These are phyloP conservation scores for Andrena bucephala DNA, from an alignment of 2,888 invertebrate genomes.

Conservation along the genomic window DNA sequence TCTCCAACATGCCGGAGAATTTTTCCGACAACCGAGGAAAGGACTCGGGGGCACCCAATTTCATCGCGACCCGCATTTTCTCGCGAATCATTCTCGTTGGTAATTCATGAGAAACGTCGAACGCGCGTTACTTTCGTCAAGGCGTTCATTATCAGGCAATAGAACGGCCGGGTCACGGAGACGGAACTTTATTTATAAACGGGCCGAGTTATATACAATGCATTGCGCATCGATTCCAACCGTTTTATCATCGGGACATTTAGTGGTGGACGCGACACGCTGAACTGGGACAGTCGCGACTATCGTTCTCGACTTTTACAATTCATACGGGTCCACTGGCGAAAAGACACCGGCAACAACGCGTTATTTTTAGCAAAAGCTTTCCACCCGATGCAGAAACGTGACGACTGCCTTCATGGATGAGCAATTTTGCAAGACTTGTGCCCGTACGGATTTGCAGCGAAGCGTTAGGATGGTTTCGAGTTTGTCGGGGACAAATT, in stretches of 20 bases:
- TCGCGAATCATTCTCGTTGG: slow-evolving; percentile 18
- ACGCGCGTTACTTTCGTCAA: slow-evolving; percentile 35
- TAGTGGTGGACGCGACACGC: slow-evolving; percentile 10
- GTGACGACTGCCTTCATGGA: too few relatives aligned
- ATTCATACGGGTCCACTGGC: slow-evolving; percentile 28
- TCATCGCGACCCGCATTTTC: slow-evolving; percentile 21
- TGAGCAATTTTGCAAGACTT: not conserved
- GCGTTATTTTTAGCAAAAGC: slow-evolving; percentile 17
- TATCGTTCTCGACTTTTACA: slow-evolving; percentile 44
- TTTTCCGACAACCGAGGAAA: not conserved
- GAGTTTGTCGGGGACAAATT: too few relatives aligned
- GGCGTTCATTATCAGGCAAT: slow-evolving; percentile 38
- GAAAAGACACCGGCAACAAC: slow-evolving; percentile 2
- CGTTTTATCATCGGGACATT: slow-evolving; percentile 49
- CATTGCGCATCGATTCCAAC: slow-evolving; percentile 52
- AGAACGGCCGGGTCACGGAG: slow-evolving; percentile 27
- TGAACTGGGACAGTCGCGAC: slow-evolving; percentile 40
- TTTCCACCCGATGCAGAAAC: not conserved
- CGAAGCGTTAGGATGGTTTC: too few relatives aligned
- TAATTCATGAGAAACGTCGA: slow-evolving; percentile 32
- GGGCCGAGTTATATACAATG: slow-evolving; percentile 33
- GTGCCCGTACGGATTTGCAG: not conserved
- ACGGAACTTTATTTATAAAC: slow-evolving; percentile 41
- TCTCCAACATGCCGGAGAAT: not conserved
- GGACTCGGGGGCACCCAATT: not conserved